These are phyloP conservation scores for Rhodinocichla rosea DNA, from an alignment of 2,113 vertebrate genomes.

Conservation along the genomic window DNA sequence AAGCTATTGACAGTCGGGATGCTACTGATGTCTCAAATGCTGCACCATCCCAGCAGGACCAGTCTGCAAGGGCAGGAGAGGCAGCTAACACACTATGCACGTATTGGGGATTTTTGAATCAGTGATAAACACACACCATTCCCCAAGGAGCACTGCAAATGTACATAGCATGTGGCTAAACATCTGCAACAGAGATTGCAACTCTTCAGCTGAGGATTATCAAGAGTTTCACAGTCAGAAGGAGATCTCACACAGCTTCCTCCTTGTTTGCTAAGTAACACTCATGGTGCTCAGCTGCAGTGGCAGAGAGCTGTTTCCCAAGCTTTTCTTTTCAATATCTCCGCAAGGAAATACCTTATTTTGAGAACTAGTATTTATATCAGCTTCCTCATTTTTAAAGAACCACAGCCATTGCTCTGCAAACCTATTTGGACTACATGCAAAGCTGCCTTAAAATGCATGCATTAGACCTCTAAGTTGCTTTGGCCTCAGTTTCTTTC, in stretches of 20 bases:
- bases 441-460: not conserved
- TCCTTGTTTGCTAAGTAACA: not conserved
- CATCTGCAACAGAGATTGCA: not conserved
- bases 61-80: not conserved
- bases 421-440: not conserved
- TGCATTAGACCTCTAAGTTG: not conserved
- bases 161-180: not conserved
- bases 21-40: not conserved
- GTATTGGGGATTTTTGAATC: not conserved
- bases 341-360: not conserved
- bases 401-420: not conserved
- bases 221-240: not conserved
- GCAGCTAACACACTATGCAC: fast-evolving
- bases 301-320: not conserved
- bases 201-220: not conserved
- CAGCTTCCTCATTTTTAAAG: not conserved
- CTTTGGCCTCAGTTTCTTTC: not conserved
- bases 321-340: not conserved
- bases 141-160: not conserved
- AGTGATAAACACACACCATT: not conserved
- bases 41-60: not conserved
- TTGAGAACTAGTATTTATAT: not conserved
- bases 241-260: not conserved
- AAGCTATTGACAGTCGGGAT: not conserved
- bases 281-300: not conserved